These are phyloP conservation scores for Pogoniulus pusillus DNA, from an alignment of 2,797 vertebrate species.

Conservation along the genomic window DNA sequence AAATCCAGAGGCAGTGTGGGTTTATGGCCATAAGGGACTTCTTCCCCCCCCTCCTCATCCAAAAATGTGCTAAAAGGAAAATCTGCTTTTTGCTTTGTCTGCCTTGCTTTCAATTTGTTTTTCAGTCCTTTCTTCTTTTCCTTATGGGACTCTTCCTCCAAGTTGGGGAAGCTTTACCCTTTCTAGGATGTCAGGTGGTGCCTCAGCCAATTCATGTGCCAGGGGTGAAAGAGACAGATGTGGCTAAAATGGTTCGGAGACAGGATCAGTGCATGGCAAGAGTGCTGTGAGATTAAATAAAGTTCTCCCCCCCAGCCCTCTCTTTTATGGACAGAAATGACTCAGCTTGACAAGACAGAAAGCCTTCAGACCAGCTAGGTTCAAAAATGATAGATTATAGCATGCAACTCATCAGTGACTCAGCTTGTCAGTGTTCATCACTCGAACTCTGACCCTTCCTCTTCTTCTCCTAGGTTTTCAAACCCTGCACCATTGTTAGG, in stretches of 20 bases:
- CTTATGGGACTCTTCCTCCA: neutral
- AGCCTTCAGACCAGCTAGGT: neutral
- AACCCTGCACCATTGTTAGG: neutral
- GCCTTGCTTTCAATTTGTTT: conserved; percentile 24
- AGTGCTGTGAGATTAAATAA: neutral
- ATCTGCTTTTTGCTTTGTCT: neutral
- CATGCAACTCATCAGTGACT: conserved; percentile 6
- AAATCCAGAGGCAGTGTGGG: neutral
- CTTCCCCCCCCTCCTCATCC: neutral
- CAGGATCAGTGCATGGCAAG: neutral
- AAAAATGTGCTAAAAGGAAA: conserved; percentile 43
- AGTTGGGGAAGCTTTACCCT: neutral
- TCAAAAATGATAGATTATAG: conserved; percentile 48
- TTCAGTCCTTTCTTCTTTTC: neutral
- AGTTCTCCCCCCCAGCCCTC: neutral
- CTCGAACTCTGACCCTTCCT: conserved; percentile 9
- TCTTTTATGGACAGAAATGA: conserved; percentile 18
- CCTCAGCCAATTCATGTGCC: neutral
- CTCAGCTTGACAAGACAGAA: conserved; percentile 23
- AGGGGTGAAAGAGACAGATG: neutral
- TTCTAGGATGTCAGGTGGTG: neutral
- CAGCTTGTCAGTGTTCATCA: neutral
- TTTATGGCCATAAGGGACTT: neutral
- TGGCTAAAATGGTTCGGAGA: neutral
- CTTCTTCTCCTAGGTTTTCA: neutral